These are phyloP conservation scores for Ctenoplectra terminalis DNA, from an alignment of 1,140 invertebrate genomes.

Conservation along the genomic window DNA sequence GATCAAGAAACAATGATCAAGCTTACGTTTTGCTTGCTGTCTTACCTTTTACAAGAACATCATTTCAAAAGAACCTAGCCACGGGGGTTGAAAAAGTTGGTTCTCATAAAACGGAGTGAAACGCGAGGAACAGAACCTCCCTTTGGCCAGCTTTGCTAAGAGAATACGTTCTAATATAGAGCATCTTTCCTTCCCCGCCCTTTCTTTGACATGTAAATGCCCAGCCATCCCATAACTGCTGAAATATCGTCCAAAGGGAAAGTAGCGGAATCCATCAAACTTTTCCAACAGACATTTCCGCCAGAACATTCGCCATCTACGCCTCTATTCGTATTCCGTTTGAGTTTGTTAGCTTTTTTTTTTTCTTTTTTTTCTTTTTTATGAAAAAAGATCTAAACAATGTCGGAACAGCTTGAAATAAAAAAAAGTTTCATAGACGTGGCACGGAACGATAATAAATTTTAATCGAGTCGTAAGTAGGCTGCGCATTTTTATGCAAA, in stretches of 20 bases:
- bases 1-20: background rate
- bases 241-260: slow-evolving; percentile 35
- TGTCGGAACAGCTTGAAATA: background rate
- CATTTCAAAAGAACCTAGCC: background rate
- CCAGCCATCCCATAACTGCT: slow-evolving; percentile 7
- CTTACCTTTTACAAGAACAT: background rate
- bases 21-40: background rate
- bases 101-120: background rate
- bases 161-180: slow-evolving; percentile 10
- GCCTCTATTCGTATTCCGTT: background rate
- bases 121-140: background rate
- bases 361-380: background rate
- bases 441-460: background rate
- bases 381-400: background rate
- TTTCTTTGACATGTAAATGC: slow-evolving; percentile 37
- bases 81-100: background rate
- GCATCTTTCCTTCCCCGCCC: slow-evolving; percentile 9
- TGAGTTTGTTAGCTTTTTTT: background rate
- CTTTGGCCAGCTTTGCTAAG: background rate
- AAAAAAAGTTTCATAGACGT: too few relatives aligned
- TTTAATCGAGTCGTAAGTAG: background rate
- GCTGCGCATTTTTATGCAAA: too few relatives aligned
- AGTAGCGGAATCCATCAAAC: slow-evolving; percentile 26
- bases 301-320: background rate
- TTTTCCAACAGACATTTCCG: slow-evolving; percentile 24